Percentiles rank a stretch among this genome's conserved stretches.
Conservation (phyloP, 2,888 invertebrate genomes). For the Agapetus fuscipes region DNA sequence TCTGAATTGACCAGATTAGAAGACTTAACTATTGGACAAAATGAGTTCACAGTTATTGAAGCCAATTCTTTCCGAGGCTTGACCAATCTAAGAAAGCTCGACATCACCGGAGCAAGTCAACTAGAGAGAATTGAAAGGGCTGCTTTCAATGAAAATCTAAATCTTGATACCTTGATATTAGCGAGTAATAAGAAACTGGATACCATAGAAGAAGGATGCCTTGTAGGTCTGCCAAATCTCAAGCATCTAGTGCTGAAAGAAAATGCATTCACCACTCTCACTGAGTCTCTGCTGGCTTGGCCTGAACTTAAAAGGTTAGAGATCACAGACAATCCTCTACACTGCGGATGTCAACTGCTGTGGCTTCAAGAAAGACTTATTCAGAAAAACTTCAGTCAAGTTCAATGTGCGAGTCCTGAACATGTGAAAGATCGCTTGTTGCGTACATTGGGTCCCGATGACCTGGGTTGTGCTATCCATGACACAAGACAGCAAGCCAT, state of each 20-base stretch:
- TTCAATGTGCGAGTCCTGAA: constrained; percentile 65
- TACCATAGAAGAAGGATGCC: constrained; percentile 63
- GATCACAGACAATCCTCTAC: constrained; percentile 71
- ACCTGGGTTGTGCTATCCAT: constrained; percentile 72
- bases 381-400: constrained; percentile 57
- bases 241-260: constrained; percentile 67
- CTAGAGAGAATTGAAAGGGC: constrained; percentile 65
- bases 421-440: constrained; percentile 61
- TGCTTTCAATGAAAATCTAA: constrained; percentile 70
- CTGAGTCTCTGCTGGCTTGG: constrained; percentile 74
- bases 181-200: constrained; percentile 68
- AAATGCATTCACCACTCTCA: constrained; percentile 64
- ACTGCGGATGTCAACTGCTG: constrained; percentile 69
- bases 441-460: constrained; percentile 59
- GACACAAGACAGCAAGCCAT: constrained; percentile 73
- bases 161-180: constrained; percentile 66
- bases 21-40: constrained; percentile 73
- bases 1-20: constrained; percentile 64
- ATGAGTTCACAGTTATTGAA: constrained; percentile 61
- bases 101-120: constrained; percentile 68
- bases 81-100: constrained; percentile 63
- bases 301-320: constrained; percentile 66
- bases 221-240: constrained; percentile 70
- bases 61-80: constrained; percentile 70
- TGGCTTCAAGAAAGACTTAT: constrained; percentile 69